A percentile compares a stretch with the other conserved stretches of the same genome.
phyloP scores from a whole-genome alignment of 2,113 vertebrate species.

The Corynorhinus townsendii region DNA sequence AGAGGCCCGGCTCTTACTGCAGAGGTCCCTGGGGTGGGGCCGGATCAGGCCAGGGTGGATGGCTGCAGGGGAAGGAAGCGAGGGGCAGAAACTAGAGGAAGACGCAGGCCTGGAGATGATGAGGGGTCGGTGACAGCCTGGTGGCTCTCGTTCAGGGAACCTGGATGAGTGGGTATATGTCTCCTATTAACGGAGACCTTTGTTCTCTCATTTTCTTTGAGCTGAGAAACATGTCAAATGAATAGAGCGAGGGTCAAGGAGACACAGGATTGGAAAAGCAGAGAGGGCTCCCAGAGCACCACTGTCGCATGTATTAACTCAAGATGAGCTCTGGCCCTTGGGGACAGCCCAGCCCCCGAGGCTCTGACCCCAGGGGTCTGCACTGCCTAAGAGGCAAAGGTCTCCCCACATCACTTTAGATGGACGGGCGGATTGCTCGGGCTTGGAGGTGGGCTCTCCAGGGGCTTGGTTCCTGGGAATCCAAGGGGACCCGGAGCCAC shows the following conservation, averaged over 20 bases:
- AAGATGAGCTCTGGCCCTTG: no score
- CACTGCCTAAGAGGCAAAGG: background rate
- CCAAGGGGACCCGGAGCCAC: background rate
- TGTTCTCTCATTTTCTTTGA: background rate
- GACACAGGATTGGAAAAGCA: background rate
- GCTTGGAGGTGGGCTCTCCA: background rate
- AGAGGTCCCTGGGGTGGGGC: background rate
- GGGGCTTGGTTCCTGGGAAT: background rate
- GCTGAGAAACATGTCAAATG: background rate
- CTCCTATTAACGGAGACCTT: rapidly evolving
- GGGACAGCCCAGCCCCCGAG: background rate
- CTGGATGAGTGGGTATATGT: rapidly evolving
- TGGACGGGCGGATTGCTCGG: rapidly evolving
- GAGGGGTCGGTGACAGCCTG: background rate
- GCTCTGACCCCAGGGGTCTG: background rate
- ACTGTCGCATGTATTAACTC: rapidly evolving
- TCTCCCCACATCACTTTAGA: no score
- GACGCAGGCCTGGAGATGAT: rapidly evolving
- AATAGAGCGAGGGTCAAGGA: background rate
- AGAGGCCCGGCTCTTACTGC: no score
- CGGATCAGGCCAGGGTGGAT: background rate
- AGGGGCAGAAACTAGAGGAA: background rate
- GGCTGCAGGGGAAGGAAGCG: background rate
- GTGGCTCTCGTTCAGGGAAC: background rate
- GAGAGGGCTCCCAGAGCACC: background rate